These are phyloP conservation scores for Ranitomeya imitator DNA, from an alignment of 2,113 vertebrate species.

Conservation along the genomic window DNA sequence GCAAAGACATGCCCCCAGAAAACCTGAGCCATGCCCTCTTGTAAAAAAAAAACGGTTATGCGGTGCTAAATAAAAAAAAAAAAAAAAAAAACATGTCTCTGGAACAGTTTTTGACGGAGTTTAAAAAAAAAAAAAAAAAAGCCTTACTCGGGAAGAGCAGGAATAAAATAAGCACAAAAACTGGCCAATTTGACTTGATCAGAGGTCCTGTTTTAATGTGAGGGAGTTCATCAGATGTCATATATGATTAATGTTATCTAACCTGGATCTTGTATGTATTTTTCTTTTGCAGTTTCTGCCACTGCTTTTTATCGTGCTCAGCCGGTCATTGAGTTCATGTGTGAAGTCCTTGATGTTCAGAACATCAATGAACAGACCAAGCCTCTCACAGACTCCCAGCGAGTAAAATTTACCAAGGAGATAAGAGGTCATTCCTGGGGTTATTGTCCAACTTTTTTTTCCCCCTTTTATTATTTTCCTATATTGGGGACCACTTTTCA, in stretches of 20 bases:
- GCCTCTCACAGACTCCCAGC: conserved; percentile 95
- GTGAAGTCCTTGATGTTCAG: conserved; percentile 96
- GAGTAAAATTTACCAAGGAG: conserved; percentile 99
- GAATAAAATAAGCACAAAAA: too few species aligned
- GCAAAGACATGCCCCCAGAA: too few species aligned
- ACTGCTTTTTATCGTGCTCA: conserved; percentile 98
- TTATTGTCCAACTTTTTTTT: conserved; percentile 31
- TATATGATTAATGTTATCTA: neutral
- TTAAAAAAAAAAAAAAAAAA: too few species aligned
- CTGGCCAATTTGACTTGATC: too few species aligned
- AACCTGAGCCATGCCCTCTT: too few species aligned
- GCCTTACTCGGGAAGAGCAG: too few species aligned
- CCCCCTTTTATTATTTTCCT: neutral
- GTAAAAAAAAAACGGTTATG: too few species aligned
- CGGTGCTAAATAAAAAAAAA: too few species aligned
- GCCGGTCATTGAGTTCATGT: conserved; percentile 99
- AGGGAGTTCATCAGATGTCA: neutral
- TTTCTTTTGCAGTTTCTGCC: conserved; percentile 82
- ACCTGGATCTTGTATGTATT: neutral
- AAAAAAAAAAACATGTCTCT: too few species aligned
- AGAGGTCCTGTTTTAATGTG: too few species aligned
- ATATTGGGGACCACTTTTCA: neutral
- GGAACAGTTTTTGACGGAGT: too few species aligned
- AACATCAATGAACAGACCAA: conserved; percentile 98
- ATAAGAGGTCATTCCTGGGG: conserved; percentile 84